Evolutionary conservation across 2,797 vertebrate genomes (phyloP).

Genomic region (Lacerta viridis): DNA sequence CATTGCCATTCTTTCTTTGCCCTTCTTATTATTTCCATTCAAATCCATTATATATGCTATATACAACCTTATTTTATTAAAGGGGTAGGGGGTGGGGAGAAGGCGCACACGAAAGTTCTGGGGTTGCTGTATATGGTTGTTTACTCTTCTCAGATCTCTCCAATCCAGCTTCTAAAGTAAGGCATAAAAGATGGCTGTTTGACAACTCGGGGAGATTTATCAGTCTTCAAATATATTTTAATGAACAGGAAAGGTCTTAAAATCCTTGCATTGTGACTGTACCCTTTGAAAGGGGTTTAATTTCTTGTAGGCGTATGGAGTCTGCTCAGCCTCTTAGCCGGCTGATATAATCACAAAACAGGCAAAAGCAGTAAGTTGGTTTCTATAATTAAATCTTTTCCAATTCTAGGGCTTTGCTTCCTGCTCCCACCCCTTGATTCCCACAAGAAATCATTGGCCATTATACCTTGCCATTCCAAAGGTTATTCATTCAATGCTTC

Average conservation of each 20-base stretch:
- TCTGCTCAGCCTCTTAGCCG: conserved; percentile 39
- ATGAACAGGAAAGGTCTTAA: conserved; percentile 69
- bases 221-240: conserved; percentile 72
- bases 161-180: conserved; percentile 75
- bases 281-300: conserved; percentile 65
- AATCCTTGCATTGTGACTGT: conserved; percentile 51
- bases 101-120: conserved; percentile 47
- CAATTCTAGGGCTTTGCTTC: conserved; percentile 55
- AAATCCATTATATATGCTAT: conserved; percentile 56
- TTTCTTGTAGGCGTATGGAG: conserved; percentile 52
- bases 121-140: conserved; percentile 52
- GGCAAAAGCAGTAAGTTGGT: background rate
- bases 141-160: conserved; percentile 68
- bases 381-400: conserved; percentile 61
- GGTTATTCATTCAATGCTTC: conserved; percentile 61
- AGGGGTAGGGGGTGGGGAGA: rapidly evolving
- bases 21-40: conserved; percentile 61
- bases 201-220: conserved; percentile 73
- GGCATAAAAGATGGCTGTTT: conserved; percentile 69
- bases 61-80: conserved; percentile 68
- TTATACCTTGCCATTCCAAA: conserved; percentile 52
- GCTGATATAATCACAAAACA: conserved; percentile 43
- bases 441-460: conserved; percentile 67
- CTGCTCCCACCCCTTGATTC: conserved; percentile 52
- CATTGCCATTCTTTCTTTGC: conserved; percentile 45